These are phyloP conservation scores for Charina bottae DNA, from an alignment of 2,113 vertebrate genomes.

Conservation along the genomic window DNA sequence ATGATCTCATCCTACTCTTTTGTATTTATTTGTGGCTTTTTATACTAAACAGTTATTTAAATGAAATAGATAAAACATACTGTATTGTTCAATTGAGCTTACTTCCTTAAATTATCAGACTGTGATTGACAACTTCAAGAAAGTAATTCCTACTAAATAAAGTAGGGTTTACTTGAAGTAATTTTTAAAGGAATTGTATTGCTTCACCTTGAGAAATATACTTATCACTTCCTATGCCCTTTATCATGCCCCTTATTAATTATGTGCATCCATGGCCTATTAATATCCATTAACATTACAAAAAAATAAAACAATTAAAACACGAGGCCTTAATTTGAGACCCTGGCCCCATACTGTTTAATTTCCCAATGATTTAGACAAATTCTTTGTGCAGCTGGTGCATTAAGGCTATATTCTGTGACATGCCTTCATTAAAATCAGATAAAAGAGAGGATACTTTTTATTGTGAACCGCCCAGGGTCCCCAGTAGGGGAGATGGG, in stretches of 20 bases:
- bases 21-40: not conserved
- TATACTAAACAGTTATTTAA: not conserved
- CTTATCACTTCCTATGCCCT: too few species aligned
- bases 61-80: not conserved
- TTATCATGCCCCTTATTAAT: not conserved
- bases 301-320: not conserved
- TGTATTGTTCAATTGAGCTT: too few species aligned
- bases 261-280: not conserved
- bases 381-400: not conserved
- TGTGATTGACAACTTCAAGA: not conserved
- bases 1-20: not conserved
- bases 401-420: not conserved
- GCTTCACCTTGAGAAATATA: not conserved
- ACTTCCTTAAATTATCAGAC: not conserved
- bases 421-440: not conserved
- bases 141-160: not conserved
- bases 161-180: not conserved
- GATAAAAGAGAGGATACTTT: not conserved
- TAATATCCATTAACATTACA: not conserved
- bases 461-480: too few species aligned
- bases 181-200: constrained; percentile 5
- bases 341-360: not conserved
- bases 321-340: not conserved
- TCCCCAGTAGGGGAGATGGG: too few species aligned
- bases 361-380: not conserved